Conservation (phyloP, 2,797 vertebrate genomes). For the Echeneis naucrates region DNA sequence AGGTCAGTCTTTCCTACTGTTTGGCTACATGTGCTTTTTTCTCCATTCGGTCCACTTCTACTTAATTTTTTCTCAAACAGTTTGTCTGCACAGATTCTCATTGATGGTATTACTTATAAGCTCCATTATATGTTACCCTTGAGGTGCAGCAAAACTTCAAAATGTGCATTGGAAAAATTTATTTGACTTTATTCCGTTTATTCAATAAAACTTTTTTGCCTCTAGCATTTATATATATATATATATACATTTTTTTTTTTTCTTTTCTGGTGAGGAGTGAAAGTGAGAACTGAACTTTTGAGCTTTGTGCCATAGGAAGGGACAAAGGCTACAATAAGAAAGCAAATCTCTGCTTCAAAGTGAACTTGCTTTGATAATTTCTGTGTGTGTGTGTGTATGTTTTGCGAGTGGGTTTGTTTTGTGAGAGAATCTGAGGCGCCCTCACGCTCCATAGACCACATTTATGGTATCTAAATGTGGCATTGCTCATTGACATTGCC, state of each 20-base stretch:
- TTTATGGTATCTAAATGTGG: background rate
- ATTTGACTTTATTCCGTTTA: slow-evolving; percentile 68
- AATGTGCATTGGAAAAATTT: slow-evolving; percentile 68
- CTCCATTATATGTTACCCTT: slow-evolving; percentile 59
- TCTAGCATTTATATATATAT: slow-evolving; percentile 55
- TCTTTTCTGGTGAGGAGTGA: slow-evolving; percentile 19
- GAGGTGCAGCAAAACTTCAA: slow-evolving; percentile 70
- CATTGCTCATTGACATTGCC: background rate
- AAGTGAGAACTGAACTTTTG: slow-evolving; percentile 59
- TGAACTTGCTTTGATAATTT: slow-evolving; percentile 17
- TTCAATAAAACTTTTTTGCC: slow-evolving; percentile 58
- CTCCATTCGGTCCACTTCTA: slow-evolving; percentile 42
- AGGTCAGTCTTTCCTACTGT: slow-evolving; percentile 37
- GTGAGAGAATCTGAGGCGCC: background rate
- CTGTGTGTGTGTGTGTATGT: background rate
- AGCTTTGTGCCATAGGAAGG: slow-evolving; percentile 59
- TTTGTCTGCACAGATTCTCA: slow-evolving; percentile 53
- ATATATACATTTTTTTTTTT: no score
- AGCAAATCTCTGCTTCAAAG: slow-evolving; percentile 29
- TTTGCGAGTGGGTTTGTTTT: background rate
- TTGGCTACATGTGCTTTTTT: slow-evolving; percentile 33
- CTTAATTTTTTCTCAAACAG: slow-evolving; percentile 32
- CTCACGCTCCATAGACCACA: background rate
- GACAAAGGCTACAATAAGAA: slow-evolving; percentile 52
- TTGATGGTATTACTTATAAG: slow-evolving; percentile 53